Evolutionary conservation across 2,797 vertebrate genomes (phyloP), one percentile per base, ranked within the genome.

Genomic region (Leptatherina wallacei): DNA sequence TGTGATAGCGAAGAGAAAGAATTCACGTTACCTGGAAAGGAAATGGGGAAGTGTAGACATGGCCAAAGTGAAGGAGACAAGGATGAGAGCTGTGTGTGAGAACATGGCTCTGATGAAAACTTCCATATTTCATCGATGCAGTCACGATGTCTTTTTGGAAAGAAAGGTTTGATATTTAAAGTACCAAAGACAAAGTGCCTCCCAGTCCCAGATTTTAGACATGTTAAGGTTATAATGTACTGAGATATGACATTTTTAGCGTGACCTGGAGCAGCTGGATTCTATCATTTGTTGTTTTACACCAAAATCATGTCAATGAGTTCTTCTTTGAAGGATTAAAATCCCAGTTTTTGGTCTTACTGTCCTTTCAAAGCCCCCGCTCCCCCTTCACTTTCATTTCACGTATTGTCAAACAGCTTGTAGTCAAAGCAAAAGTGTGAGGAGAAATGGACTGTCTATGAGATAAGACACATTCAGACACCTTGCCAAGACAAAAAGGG

Each of bases 1-100:
- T 64, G 78, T 3, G 75, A 93, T 24, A 83, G 82, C 1, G 85
- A 93, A 32, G 83, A 55, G 10, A 93, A 93, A 64, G 92, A 95
- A 62, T 93, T 90, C 67, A 89, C 91, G 0, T 80, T 91, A 20
- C 92, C 93, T 0, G 57, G 88, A 61, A 9, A 88, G 90, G 63
- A 93, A 83, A 87, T 78, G 30, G 86, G 78, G 35, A 78, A 55
- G 60, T 82, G 88, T 6, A 44, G 18, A 40, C 22, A 7, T 6
- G 51, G 65, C 49, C 75, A 52, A 75, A 29, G 4, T 12, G 60
- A 38, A 0, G 55, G 49, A 35, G 82, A 78, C 65, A 77, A 66
- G 20, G 85, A 89, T 0, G 92, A 93, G 66, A 92, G 91, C 68
- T 73, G 84, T 5, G 88, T 93, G 55, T 93, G 77, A 90, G 9